phyloP scores from a whole-genome alignment of 2,888 invertebrate genomes.

The Acanthosepion esculentum region DNA sequence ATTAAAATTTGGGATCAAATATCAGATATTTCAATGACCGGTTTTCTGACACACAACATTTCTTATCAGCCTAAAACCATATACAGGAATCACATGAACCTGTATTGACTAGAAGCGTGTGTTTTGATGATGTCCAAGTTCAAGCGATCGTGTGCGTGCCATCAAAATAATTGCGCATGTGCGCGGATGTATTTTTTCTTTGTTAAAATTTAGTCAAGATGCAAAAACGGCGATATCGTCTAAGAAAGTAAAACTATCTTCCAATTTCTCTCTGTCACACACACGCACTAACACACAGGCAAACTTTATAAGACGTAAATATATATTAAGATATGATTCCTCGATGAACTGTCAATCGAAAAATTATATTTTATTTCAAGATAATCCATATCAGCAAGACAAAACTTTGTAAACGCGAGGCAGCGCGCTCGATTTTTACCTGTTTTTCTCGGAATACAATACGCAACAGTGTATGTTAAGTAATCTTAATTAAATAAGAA shows the following conservation, averaged over 20 bases:
- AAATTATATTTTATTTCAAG: too few relatives aligned
- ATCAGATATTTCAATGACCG: not conserved
- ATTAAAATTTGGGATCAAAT: not conserved
- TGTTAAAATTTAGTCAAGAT: not conserved
- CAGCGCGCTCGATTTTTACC: too few relatives aligned
- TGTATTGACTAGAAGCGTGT: not conserved
- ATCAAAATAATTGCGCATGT: not conserved
- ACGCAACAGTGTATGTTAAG: too few relatives aligned
- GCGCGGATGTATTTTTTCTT: not conserved
- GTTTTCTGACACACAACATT: not conserved
- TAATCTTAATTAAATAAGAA: too few relatives aligned
- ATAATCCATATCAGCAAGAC: too few relatives aligned
- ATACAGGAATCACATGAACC: not conserved
- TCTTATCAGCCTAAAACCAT: not conserved
- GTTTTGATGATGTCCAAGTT: not conserved
- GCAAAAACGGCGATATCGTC: not conserved
- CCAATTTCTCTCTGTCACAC: too few relatives aligned
- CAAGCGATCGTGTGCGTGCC: not conserved
- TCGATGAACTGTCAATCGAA: too few relatives aligned
- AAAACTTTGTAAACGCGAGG: too few relatives aligned
- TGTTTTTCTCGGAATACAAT: too few relatives aligned
- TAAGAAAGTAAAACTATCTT: not conserved
- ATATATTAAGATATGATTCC: too few relatives aligned
- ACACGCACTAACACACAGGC: too few relatives aligned
- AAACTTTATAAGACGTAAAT: too few relatives aligned